Conservation (phyloP, 2,113 vertebrate species). For the Engraulis encrasicolus region DNA sequence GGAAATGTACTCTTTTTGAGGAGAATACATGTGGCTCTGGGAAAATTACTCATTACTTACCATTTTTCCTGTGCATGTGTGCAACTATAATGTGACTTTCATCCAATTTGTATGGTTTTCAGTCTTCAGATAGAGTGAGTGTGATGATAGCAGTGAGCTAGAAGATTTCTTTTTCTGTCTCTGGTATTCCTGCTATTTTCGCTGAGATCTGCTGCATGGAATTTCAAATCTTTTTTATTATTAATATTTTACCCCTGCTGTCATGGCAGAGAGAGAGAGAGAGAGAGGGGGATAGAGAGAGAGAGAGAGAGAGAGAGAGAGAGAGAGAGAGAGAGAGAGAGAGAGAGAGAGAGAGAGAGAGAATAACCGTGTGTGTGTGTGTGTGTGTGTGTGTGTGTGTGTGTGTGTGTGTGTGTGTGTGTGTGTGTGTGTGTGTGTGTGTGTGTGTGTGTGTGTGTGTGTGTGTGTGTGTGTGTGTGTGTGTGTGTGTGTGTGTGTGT, state of each 20-base stretch:
- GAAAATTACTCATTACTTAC: too few species aligned
- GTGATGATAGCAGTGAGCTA: too few species aligned
- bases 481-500: not conserved
- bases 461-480: conserved; percentile 2
- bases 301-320: not conserved
- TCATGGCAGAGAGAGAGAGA: not conserved
- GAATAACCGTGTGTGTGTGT: not conserved
- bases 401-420: not conserved
- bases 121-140: too few species aligned
- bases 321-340: not conserved
- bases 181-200: conserved; percentile 12
- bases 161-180: not conserved
- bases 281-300: not conserved
- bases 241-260: too few species aligned
- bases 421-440: not conserved
- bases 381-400: not conserved
- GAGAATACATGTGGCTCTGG: too few species aligned
- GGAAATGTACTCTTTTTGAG: too few species aligned
- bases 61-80: too few species aligned
- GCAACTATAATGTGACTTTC: too few species aligned
- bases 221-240: not conserved
- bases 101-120: too few species aligned
- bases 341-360: not conserved
- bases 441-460: not conserved
- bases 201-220: not conserved